Base-by-base conservation (phyloP, 1,140 invertebrate species). In the Caenorhabditis brenneri region DNA sequence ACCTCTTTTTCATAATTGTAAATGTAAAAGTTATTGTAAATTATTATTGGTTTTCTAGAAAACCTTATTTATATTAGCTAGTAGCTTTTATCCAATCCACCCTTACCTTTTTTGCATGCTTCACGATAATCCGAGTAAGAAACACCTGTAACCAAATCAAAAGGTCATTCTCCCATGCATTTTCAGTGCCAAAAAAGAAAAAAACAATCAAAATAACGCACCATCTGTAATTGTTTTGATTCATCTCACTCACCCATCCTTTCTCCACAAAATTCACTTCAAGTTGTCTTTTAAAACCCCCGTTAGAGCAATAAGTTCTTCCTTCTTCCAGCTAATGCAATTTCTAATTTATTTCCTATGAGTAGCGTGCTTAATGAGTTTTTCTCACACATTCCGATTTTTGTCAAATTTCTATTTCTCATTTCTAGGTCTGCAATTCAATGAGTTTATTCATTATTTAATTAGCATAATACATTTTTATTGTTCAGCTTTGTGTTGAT, bases 141-240 rank as follows among this genome's bases (percentile, higher is more conserved):
- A 55, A 12, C 39, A 24, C 6, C 7, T 29, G 53, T 55, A 55
- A 55, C 24, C 22, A 27, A 55, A 55, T 55, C 53, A 55, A 55
- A 55, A 29, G 33, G 15, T 19, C 12, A 65, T 19, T 39, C 15
- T n/a, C 12, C 12, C 3, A 65, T 74, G 65, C 65, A 74, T 74
- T 74, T 74, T 42, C 65, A 12, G 65, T 74, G 65, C 65, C 65
- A 74, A n/a, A n/a, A n/a, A n/a, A n/a, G n/a, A n/a, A n/a, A n/a
- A n/a, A n/a, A n/a, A 74, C 9, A 42, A 27, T 74, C 36, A 39
- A 74, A 42, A 74, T 6, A 7, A 39, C 29, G 22, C 31, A 36
- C 31, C 7, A 12, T 22, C 24, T 51, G n/a, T 16, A 51, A n/a
- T 51, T n/a, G 15, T 51, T 51, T n/a, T 51, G 49, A 55, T 1